Evolutionary conservation across 2,888 invertebrate species (phyloP), one percentile per base, ranked within the genome.

Genomic region (Apocheima hispidaria): DNA sequence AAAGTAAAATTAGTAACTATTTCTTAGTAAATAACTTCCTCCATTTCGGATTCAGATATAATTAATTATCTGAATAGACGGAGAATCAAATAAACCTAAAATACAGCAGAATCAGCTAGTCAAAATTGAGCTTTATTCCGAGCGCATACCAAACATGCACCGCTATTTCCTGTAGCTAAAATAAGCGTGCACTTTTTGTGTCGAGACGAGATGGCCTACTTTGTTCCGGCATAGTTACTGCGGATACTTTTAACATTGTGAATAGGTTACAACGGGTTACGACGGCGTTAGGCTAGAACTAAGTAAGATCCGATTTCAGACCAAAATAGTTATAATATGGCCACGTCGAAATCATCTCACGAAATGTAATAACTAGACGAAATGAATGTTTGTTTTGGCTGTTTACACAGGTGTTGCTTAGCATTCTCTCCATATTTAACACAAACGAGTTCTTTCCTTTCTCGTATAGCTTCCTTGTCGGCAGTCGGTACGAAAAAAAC

Each of bases 111-210:
- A 18, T 16, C 18, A 30, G 1, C 12, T 20, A 46, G 6, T 4
- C 43, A 6, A 55, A 50, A 49, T n/a, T 1, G 21, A 40, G 14
- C 52, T 49, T 49, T 51, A 36, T 30, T 54, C 53, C 26, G 36
- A 60, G 43, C 10, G 50, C 49, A 60, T 57, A 63, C 54, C 36
- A 40, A 59, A 52, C 35, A 59, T 65, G 67, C 67, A 62, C 23
- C 44, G 26, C 41, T 46, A 46, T 55, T 66, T 68, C 65, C 65
- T 60, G 64, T 40, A 49, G 40, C 58, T 43, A 63, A 69, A 69
- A 69, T 69, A 68, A 66, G 60, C 61, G 35, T 54, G 51, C 51
- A 63, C 61, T 65, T 69, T 69, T 69, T 69, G 63, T 55, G 23
- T 14, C 53, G 53, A 38, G 59, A 41, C 40, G 43, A 7, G 18